Conservation (phyloP, 2,797 vertebrate genomes). For the Nothura maculosa region DNA sequence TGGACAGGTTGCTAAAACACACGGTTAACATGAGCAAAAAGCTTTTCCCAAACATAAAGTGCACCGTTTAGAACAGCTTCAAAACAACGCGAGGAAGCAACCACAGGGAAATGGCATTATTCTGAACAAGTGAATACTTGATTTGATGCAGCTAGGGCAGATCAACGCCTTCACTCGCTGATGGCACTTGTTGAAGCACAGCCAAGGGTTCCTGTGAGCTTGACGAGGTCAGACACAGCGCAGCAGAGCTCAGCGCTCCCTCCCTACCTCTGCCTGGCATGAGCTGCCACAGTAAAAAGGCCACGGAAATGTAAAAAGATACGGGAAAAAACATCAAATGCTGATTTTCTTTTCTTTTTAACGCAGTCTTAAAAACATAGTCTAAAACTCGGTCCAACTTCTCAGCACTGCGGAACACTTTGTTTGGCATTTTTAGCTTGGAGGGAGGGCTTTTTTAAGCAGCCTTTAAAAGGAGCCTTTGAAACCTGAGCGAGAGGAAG, state of each 20-base stretch:
- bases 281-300: neutral
- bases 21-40: slow-evolving; percentile 17
- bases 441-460: neutral
- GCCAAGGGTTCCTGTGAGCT: neutral
- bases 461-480: neutral
- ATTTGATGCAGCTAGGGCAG: neutral
- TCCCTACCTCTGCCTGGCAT: neutral
- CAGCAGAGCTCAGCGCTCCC: rapidly evolving
- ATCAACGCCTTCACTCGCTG: neutral
- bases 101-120: neutral
- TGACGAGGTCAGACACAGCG: neutral
- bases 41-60: slow-evolving; percentile 44
- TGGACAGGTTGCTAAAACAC: neutral
- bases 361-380: too few species aligned
- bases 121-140: neutral
- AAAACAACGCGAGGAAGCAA: neutral
- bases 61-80: slow-evolving; percentile 29
- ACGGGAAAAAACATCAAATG: neutral
- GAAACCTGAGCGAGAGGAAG: slow-evolving; percentile 27
- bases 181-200: neutral
- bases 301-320: neutral
- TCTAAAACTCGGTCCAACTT: neutral
- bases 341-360: neutral
- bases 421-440: neutral
- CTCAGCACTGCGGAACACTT: neutral